These are phyloP conservation scores for Harpegnathos saltator DNA, from an alignment of 1,140 invertebrate species.

Conservation along the genomic window DNA sequence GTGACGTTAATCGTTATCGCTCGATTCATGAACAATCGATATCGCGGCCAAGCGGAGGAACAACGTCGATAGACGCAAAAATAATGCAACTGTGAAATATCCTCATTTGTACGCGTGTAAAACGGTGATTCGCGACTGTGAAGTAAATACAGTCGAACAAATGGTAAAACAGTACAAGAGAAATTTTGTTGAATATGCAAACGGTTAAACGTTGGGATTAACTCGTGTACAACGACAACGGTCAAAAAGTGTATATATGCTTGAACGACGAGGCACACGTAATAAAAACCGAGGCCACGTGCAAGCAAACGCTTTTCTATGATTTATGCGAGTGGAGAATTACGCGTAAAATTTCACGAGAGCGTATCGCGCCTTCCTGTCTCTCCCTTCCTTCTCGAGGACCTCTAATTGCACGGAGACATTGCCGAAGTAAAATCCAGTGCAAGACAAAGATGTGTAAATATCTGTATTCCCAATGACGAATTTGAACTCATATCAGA, in stretches of 20 bases:
- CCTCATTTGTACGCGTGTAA: not conserved
- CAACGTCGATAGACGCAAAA: not conserved
- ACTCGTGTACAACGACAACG: not conserved
- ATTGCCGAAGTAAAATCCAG: no score
- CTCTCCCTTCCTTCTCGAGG: not conserved
- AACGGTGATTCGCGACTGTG: not conserved
- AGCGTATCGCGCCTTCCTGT: not conserved
- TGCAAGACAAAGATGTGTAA: no score
- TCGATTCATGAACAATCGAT: not conserved
- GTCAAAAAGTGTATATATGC: not conserved
- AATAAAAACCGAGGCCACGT: conserved; percentile 11
- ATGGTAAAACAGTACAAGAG: not conserved
- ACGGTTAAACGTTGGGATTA: not conserved
- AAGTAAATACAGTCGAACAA: not conserved
- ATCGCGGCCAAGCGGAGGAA: not conserved
- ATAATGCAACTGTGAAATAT: not conserved
- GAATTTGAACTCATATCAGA: no score
- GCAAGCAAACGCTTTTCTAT: not conserved
- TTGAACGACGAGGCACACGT: not conserved
- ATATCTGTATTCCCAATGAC: no score
- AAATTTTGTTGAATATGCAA: not conserved
- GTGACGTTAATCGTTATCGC: not conserved
- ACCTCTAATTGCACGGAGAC: not conserved
- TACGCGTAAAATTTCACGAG: no score
- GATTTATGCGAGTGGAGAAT: conserved; percentile 4